Base-by-base conservation (phyloP, 2,113 vertebrate species). In the Trochalopteron elliotii region DNA sequence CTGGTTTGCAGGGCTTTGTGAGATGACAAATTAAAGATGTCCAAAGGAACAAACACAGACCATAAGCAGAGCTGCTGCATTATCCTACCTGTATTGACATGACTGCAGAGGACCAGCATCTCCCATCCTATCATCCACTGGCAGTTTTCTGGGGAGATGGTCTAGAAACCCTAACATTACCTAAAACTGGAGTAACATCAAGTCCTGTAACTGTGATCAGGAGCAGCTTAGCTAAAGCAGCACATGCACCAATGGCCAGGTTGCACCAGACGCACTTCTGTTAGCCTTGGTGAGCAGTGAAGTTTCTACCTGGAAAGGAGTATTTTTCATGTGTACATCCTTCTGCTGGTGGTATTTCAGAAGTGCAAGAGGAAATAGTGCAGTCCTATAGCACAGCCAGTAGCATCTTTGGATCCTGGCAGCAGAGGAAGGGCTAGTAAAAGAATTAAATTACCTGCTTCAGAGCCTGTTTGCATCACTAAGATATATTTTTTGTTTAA, bases 201-300 rank as follows among this genome's bases (percentile, higher is more conserved):
- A 3, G 11, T 40, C 25, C 35, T 47, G 21, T 23, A 45, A 7
- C 33, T 39, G 61, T 19, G 69, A 18, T 20, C 42, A 55, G 69
- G 37, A 78, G 33, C 20, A 50, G 49, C 35, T 92, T 31, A 60
- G 75, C 12, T 52, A 40, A 61, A 69, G 74, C 1, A 68, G 42
- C 18, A 33, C 0, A 0, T 5, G 50, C 18, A 39, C 30, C 27
- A 23, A 3, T 9, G 22, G n/a, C 40, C 31, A 8, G 18, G 33
- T 35, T 52, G 61, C 21, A 44, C 9, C 37, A 25, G 20, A 5
- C 8, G 7, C 2, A 0, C 35, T 75, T 25, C 10, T 71, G 2
- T 39, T 18, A n/a, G 47, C 44, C 35, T 12, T n/a, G n/a, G 53
- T 40, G 25, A 80, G 45, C 18, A 39, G 9, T 3, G 23, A 8